Conservation (phyloP, 2,113 vertebrate genomes). For the Hypocryptadius cinnamomeus region DNA sequence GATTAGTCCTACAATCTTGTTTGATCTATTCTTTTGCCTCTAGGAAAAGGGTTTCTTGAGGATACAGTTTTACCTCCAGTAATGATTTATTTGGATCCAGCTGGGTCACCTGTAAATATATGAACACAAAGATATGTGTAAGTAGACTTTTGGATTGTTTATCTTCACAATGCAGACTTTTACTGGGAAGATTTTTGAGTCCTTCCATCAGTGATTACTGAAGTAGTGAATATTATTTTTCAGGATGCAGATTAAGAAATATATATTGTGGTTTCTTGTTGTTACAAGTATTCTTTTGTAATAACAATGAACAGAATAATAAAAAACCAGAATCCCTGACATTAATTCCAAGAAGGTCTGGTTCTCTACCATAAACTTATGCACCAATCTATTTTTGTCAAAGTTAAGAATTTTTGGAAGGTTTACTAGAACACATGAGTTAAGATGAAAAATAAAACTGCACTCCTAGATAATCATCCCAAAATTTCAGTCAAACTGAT, state of each 20-base stretch:
- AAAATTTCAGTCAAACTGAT: neutral
- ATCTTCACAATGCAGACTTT: neutral
- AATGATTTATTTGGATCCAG: slow-evolving; percentile 88
- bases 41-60: slow-evolving; percentile 98
- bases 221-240: neutral
- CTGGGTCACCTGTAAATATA: slow-evolving; percentile 85
- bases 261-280: neutral
- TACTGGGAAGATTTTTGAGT: neutral
- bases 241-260: neutral
- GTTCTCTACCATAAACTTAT: neutral
- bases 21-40: slow-evolving; percentile 89
- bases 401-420: neutral
- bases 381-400: neutral
- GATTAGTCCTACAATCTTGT: slow-evolving; percentile 57
- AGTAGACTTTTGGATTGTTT: neutral
- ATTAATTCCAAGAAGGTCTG: neutral
- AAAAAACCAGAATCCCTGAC: neutral
- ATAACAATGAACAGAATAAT: neutral
- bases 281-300: neutral
- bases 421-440: neutral
- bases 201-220: neutral
- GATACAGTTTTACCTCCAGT: slow-evolving; percentile 94
- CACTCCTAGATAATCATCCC: neutral
- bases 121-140: neutral
- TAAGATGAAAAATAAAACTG: neutral